Percentiles rank a stretch among this genome's conserved stretches.
Conservation (phyloP, 2,113 vertebrate species). For the Cyprinodon tularosa region DNA sequence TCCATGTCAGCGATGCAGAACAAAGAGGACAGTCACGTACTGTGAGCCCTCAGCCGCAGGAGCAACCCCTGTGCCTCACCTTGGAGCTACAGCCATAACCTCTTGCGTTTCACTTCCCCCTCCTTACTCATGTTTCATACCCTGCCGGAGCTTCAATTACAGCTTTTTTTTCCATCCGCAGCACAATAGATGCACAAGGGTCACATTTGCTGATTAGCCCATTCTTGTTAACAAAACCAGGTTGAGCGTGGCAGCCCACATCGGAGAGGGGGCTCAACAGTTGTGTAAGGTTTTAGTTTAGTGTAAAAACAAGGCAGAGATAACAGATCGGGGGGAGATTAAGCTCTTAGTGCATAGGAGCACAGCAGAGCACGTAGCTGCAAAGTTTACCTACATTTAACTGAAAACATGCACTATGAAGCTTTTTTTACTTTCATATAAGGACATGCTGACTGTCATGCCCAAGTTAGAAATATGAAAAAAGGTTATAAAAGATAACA, state of each 20-base stretch:
- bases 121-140: conserved; percentile 53
- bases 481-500: not conserved
- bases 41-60: not conserved
- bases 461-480: conserved; percentile 20
- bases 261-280: conserved; percentile 11
- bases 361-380: not conserved
- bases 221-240: conserved; percentile 20
- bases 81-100: conserved; percentile 27
- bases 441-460: not conserved
- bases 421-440: conserved; percentile 21
- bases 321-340: not conserved
- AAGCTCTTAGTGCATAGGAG: not conserved
- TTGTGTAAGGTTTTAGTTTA: conserved; percentile 44
- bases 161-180: conserved; percentile 62
- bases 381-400: not conserved
- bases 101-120: conserved; percentile 35
- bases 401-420: conserved; percentile 1
- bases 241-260: conserved; percentile 1
- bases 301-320: conserved; percentile 19
- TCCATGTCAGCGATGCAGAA: conserved; percentile 22
- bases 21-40: conserved; percentile 33
- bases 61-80: conserved; percentile 40
- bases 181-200: conserved; percentile 23
- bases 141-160: conserved; percentile 39
- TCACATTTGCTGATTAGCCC: conserved; percentile 7